phyloP scores from a whole-genome alignment of 2,888 invertebrate genomes.

The Hyppa rectilinea region DNA sequence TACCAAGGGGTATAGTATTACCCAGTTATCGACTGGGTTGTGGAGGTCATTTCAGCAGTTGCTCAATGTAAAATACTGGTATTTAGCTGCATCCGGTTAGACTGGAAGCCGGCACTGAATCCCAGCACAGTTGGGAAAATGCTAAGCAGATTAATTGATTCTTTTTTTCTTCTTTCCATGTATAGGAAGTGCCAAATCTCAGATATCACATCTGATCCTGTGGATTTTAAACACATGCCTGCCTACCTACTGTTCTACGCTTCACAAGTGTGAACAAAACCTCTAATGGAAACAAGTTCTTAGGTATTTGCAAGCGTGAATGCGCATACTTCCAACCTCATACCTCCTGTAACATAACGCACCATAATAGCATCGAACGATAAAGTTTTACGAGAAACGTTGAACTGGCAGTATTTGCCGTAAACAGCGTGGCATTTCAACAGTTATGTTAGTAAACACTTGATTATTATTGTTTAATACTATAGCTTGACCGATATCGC shows the following conservation, averaged over 20 bases:
- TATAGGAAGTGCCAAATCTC: too few species aligned
- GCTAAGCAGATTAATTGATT: too few species aligned
- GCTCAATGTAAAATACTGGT: too few species aligned
- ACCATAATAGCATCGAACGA: constrained; percentile 41
- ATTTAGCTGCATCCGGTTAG: too few species aligned
- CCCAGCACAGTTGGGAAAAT: too few species aligned
- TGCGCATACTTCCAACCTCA: constrained; percentile 5
- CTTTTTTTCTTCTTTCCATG: too few species aligned
- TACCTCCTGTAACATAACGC: constrained; percentile 3
- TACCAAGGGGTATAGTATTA: too few species aligned
- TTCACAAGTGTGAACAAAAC: background rate
- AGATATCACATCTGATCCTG: too few species aligned
- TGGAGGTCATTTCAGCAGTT: too few species aligned
- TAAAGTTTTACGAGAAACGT: constrained; percentile 57
- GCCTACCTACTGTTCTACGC: background rate
- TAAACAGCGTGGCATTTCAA: constrained; percentile 49
- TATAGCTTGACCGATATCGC: too few species aligned
- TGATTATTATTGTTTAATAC: constrained; percentile 36
- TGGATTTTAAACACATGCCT: background rate
- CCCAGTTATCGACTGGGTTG: too few species aligned
- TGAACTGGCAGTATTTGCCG: constrained; percentile 51
- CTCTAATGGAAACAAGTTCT: constrained; percentile 12
- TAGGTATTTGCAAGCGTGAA: constrained; percentile 14
- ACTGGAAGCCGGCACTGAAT: too few species aligned
- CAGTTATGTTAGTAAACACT: constrained; percentile 43